Conservation (phyloP, 2,113 vertebrate species). For the Phaethornis superciliosus region DNA sequence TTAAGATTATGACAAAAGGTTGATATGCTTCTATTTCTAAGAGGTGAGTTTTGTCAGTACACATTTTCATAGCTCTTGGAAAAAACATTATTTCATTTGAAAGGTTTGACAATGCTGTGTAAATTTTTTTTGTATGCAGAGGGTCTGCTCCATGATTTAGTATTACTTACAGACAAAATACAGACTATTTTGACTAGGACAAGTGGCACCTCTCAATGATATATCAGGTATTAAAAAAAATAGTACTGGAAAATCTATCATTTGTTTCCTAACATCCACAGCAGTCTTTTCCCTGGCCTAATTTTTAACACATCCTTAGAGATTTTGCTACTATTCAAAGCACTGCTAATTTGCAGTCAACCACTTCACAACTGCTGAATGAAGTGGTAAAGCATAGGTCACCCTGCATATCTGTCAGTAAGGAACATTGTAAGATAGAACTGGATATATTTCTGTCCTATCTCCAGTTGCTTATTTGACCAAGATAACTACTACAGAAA, state of each 20-base stretch:
- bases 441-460: neutral
- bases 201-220: neutral
- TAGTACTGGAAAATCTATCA: neutral
- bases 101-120: neutral
- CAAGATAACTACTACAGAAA: neutral
- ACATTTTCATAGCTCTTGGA: neutral
- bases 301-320: neutral
- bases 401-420: neutral
- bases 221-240: neutral
- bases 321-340: neutral
- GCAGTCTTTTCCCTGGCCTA: neutral
- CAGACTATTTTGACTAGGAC: neutral
- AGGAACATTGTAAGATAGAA: neutral
- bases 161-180: neutral
- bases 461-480: neutral
- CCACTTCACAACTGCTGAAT: neutral
- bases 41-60: neutral
- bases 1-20: neutral
- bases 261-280: neutral
- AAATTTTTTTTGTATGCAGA: neutral
- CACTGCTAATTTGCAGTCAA: neutral
- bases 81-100: neutral
- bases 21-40: neutral
- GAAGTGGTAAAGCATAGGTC: neutral
- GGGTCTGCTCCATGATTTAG: neutral